These are phyloP conservation scores for Drosophila antonietae DNA, from an alignment of 2,888 invertebrate species.

Conservation along the genomic window DNA sequence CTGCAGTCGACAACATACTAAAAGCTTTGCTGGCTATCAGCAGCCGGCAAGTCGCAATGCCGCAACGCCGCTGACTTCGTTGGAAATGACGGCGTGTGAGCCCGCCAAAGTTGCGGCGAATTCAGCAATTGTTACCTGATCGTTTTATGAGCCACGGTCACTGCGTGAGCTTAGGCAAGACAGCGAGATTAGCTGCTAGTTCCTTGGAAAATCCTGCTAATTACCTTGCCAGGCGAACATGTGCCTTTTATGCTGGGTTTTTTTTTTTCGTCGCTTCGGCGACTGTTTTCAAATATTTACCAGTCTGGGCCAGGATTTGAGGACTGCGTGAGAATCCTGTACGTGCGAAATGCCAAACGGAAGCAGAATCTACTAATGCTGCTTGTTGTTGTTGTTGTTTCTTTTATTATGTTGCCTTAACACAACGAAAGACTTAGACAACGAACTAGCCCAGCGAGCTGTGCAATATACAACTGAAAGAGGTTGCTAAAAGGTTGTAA, in stretches of 20 bases:
- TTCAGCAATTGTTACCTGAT: conserved; percentile 45
- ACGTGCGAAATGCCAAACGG: conserved; percentile 66
- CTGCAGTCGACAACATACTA: conserved; percentile 69
- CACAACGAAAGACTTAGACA: conserved; percentile 48
- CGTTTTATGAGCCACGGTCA: conserved; percentile 15
- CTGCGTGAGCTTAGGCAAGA: conserved; percentile 44
- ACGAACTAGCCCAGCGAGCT: conserved; percentile 43
- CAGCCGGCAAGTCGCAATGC: conserved; percentile 14
- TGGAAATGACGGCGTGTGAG: conserved; percentile 47
- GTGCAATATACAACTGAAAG: background rate
- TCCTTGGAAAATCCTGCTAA: conserved; percentile 59
- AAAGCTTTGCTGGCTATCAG: conserved; percentile 48
- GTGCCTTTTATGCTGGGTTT: conserved; percentile 51
- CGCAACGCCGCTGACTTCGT: conserved; percentile 50
- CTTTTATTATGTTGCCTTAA: conserved; percentile 31
- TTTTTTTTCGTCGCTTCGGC: conserved; percentile 28
- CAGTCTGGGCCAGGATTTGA: conserved; percentile 17
- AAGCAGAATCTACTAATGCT: conserved; percentile 53
- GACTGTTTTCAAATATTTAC: conserved; percentile 58
- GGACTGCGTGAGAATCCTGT: conserved; percentile 28
- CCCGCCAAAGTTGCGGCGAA: conserved; percentile 43
- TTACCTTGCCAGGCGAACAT: conserved; percentile 47
- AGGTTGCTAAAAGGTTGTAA: background rate
- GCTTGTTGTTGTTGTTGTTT: background rate
- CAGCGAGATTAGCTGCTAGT: conserved; percentile 57